These are phyloP conservation scores for Geotrupes spiniger DNA, from an alignment of 2,888 invertebrate species.

Conservation along the genomic window DNA sequence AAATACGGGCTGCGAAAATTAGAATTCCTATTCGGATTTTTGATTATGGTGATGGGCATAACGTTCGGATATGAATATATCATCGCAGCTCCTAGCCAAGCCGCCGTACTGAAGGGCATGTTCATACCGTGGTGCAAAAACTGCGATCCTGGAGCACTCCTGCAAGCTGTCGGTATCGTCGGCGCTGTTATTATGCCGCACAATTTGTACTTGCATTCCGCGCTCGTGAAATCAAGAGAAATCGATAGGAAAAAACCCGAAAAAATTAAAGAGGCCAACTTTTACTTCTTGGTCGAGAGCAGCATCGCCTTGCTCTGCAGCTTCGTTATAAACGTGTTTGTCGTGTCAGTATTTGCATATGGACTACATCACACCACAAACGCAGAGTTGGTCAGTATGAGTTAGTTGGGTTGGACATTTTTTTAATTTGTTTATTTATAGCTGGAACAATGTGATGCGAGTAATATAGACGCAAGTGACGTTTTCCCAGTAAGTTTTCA, in stretches of 20 bases:
- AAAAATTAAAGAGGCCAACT: slow-evolving; percentile 77
- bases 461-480: slow-evolving; percentile 31
- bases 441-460: slow-evolving; percentile 33
- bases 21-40: slow-evolving; percentile 74
- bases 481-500: slow-evolving; percentile 45
- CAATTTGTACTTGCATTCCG: slow-evolving; percentile 85
- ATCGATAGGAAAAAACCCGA: slow-evolving; percentile 68
- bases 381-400: slow-evolving; percentile 59
- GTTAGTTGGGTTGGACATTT: not conserved
- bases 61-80: slow-evolving; percentile 85
- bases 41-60: slow-evolving; percentile 82
- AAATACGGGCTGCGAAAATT: slow-evolving; percentile 79
- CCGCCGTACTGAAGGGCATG: slow-evolving; percentile 69
- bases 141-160: slow-evolving; percentile 64
- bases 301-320: slow-evolving; percentile 74
- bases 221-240: slow-evolving; percentile 81
- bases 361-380: slow-evolving; percentile 74
- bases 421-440: slow-evolving; percentile 26
- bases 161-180: slow-evolving; percentile 78
- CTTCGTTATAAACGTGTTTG: slow-evolving; percentile 84
- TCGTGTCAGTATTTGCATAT: slow-evolving; percentile 81
- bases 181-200: slow-evolving; percentile 88
- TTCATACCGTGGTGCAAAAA: slow-evolving; percentile 73
- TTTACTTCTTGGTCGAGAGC: slow-evolving; percentile 78
- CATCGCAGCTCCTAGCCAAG: slow-evolving; percentile 66